Evolutionary conservation across 2,888 invertebrate genomes (phyloP).

Genomic region (Drosophila fulvimacula): DNA sequence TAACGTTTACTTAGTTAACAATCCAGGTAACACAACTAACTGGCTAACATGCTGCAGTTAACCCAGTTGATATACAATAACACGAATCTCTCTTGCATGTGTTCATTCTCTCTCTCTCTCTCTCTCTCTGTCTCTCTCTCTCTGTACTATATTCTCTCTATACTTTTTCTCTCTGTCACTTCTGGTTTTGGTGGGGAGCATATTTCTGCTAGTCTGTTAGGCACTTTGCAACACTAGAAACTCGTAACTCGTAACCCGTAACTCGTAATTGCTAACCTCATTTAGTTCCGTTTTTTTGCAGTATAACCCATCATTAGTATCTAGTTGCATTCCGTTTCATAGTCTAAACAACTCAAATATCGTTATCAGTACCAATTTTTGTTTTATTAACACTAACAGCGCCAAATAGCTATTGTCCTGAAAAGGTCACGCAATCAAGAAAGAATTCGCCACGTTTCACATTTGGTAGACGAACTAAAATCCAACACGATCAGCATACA

Average conservation of each 20-base stretch:
- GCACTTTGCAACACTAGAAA: slow-evolving; percentile 16
- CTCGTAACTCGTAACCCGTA: slow-evolving; percentile 29
- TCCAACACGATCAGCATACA: slow-evolving; percentile 82
- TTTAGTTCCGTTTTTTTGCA: slow-evolving; percentile 11
- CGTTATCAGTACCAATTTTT: slow-evolving; percentile 55
- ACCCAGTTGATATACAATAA: slow-evolving; percentile 27
- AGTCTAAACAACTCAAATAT: slow-evolving; percentile 40
- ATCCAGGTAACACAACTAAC: slow-evolving; percentile 83
- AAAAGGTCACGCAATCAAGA: slow-evolving; percentile 86
- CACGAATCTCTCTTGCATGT: slow-evolving; percentile 34
- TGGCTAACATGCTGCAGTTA: slow-evolving; percentile 27
- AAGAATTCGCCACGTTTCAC: slow-evolving; percentile 85
- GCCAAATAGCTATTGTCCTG: slow-evolving; percentile 86
- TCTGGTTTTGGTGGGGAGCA: slow-evolving; percentile 41
- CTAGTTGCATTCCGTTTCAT: slow-evolving; percentile 30
- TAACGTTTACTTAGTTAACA: slow-evolving; percentile 80
- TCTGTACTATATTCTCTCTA: not conserved
- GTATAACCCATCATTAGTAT: slow-evolving; percentile 31
- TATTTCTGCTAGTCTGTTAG: slow-evolving; percentile 4
- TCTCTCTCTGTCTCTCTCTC: slow-evolving; percentile 4
- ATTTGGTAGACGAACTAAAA: slow-evolving; percentile 86
- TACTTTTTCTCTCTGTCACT: slow-evolving; percentile 3
- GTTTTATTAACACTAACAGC: slow-evolving; percentile 83
- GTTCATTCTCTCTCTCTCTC: not conserved
- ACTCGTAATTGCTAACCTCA: slow-evolving; percentile 13